A percentile compares a stretch with the other conserved stretches of the same genome.
Evolutionary conservation across 1,140 invertebrate species (phyloP).

Genomic region (Samia ricini): DNA sequence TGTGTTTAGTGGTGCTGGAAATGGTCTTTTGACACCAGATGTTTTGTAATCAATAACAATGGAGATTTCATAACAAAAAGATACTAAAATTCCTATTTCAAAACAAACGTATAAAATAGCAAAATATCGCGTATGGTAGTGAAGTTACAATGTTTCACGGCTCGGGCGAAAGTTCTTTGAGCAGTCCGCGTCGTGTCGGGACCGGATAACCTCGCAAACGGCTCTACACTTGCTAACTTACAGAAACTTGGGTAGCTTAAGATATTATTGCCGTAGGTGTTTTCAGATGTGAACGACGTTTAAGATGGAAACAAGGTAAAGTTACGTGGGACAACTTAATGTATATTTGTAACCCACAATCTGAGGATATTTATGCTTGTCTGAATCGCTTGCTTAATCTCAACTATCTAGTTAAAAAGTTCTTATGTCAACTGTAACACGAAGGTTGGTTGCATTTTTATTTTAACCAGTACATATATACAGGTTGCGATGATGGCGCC

Average conservation of each 20-base stretch:
- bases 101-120: background rate
- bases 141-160: background rate
- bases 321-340: background rate
- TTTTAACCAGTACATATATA: too few species aligned
- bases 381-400: too few species aligned
- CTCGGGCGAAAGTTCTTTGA: background rate
- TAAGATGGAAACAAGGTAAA: background rate
- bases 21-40: too few species aligned
- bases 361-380: background rate
- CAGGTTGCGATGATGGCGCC: too few species aligned
- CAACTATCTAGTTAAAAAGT: too few species aligned
- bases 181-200: constrained; percentile 13
- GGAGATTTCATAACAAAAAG: too few species aligned
- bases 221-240: constrained; percentile 3
- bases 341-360: background rate
- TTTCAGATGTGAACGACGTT: background rate
- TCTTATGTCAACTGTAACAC: too few species aligned
- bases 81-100: too few species aligned
- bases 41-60: too few species aligned
- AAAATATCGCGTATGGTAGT: background rate
- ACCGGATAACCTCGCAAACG: constrained; percentile 21
- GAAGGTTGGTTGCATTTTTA: too few species aligned
- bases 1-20: too few species aligned
- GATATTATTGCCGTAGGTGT: background rate
- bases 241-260: background rate